Evolutionary conservation across 2,888 invertebrate species (phyloP), one percentile per base, ranked within the genome.

Genomic region (Microctonus aethiopoides): DNA sequence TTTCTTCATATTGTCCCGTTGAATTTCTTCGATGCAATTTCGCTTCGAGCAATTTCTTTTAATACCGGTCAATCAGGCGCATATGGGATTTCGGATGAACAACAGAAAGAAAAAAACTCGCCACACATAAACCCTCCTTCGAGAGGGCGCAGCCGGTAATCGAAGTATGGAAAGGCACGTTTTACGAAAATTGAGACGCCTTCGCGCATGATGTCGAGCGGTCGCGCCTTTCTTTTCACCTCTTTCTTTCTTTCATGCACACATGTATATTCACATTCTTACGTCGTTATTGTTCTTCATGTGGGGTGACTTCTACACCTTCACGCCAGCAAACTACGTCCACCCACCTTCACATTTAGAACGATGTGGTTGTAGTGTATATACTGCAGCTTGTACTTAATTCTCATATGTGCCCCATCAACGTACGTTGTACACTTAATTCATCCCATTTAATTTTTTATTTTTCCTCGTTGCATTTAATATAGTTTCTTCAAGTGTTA

Each of bases 301-400:
- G 26, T n/a, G 41, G 10, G 24, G 57, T 66, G 73, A 73, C 70
- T 69, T 67, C 65, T 74, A 72, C 72, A 73, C 71, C 75, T 73
- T 72, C 74, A 68, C 72, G 68, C 71, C 29, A 73, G 68, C 76
- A 77, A 76, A 76, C 73, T 64, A 75, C 75, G 75, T 77, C 75
- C 74, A 77, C 77, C 76, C 75, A 77, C 76, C 32, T 70, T 69
- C 34, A 65, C 75, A 76, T 77, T 77, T 76, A 76, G 74, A 73
- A 62, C 59, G 63, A 70, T 41, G 36, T 22, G 60, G 36, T n/a
- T 60, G 46, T 16, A 26, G 54, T 54, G n/a, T 56, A 60, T 36
- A 67, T 52, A n/a, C 34, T 29, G 7, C n/a, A n/a, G 56, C 56
- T 41, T 59, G 57, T 41, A 68, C 54, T 24, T n/a, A n/a, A n/a